Conservation (phyloP, 2,113 vertebrate species). For the Melospiza georgiana region DNA sequence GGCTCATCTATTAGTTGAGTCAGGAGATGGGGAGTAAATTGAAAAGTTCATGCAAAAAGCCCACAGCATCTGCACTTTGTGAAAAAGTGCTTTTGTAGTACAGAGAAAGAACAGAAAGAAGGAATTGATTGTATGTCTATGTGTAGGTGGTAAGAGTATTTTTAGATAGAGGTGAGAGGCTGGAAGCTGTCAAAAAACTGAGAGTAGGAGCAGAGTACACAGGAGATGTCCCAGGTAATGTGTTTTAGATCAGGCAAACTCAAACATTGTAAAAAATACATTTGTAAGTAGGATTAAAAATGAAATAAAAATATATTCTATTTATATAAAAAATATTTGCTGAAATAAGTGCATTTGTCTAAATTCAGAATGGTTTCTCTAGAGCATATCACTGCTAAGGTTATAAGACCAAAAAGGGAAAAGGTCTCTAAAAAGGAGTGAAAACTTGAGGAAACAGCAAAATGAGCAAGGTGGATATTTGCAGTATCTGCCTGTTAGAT, state of each 20-base stretch:
- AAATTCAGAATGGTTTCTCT: neutral
- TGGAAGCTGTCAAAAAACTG: conserved; percentile 35
- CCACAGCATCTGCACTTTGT: conserved; percentile 11
- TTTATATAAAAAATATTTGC: neutral
- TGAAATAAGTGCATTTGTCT: neutral
- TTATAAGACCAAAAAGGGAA: neutral
- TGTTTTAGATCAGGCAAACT: neutral
- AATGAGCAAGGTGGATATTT: neutral
- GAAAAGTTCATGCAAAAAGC: conserved; percentile 44
- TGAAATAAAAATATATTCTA: neutral
- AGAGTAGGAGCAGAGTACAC: conserved; percentile 7
- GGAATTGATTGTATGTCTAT: neutral
- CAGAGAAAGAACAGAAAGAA: conserved; percentile 26
- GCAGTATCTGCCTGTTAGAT: neutral
- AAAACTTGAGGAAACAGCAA: neutral
- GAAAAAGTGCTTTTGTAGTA: conserved; percentile 37
- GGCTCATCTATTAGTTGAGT: conserved; percentile 1
- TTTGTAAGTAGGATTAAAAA: neutral
- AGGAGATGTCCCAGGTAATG: neutral
- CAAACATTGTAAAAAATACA: neutral
- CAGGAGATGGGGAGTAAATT: conserved; percentile 33
- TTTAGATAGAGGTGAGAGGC: conserved; percentile 52
- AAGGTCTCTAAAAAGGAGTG: neutral
- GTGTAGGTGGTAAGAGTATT: conserved; percentile 50
- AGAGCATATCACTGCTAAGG: neutral